Conservation (phyloP, 2,888 invertebrate species). For the Malthinus seriepunctatus region DNA sequence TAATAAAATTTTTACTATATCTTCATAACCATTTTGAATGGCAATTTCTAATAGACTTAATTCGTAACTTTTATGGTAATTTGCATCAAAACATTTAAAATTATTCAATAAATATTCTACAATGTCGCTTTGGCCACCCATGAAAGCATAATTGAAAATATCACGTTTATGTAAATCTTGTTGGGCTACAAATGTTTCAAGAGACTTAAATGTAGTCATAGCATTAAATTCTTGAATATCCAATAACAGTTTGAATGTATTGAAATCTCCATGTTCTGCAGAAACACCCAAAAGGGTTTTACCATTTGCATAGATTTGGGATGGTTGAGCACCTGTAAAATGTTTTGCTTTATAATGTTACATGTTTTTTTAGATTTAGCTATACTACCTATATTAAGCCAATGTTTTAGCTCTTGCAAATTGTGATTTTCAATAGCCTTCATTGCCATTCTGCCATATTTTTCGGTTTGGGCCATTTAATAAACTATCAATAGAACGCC, state of each 20-base stretch:
- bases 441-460: too few relatives aligned
- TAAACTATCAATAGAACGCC: too few relatives aligned
- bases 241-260: constrained; percentile 50
- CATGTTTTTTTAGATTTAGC: too few relatives aligned
- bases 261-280: constrained; percentile 65
- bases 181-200: constrained; percentile 59
- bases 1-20: constrained; percentile 62
- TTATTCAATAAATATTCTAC: constrained; percentile 60
- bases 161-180: constrained; percentile 67
- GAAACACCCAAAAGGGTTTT: constrained; percentile 73
- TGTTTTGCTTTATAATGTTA: too few relatives aligned
- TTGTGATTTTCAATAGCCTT: too few relatives aligned
- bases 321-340: constrained; percentile 69
- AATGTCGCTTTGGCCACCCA: constrained; percentile 66
- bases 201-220: constrained; percentile 48
- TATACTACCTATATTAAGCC: too few relatives aligned
- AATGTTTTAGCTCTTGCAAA: too few relatives aligned
- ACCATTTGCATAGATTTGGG: constrained; percentile 67
- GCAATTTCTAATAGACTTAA: constrained; percentile 72
- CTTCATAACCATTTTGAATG: constrained; percentile 60
- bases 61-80: constrained; percentile 67
- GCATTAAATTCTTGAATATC: constrained; percentile 50
- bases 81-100: constrained; percentile 62
- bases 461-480: too few relatives aligned
- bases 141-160: constrained; percentile 75